phyloP scores from a whole-genome alignment of 2,113 vertebrate genomes.

The Furnarius figulus region DNA sequence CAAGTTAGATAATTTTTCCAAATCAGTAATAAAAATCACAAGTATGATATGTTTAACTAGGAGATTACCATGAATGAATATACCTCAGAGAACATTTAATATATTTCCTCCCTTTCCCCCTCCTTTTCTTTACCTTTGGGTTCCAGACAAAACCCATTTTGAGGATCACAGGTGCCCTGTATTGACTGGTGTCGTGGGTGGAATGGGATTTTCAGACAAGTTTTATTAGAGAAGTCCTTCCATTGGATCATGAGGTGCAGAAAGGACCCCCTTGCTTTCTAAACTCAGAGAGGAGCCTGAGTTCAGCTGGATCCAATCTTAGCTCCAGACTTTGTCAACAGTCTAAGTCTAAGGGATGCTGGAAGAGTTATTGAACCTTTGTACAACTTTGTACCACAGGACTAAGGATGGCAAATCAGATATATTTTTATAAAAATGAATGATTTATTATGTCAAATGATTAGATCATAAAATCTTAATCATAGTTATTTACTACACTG shows the following conservation, averaged over 20 bases:
- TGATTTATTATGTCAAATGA: neutral
- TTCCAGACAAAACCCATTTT: neutral
- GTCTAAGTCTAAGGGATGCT: too few relatives aligned
- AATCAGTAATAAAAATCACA: neutral
- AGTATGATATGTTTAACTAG: neutral
- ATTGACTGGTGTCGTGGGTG: neutral
- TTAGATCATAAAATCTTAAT: neutral
- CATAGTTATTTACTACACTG: neutral
- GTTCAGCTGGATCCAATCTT: too few relatives aligned
- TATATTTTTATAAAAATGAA: neutral
- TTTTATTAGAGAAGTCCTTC: neutral
- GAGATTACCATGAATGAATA: neutral
- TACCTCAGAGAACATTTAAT: neutral
- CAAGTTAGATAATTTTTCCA: neutral
- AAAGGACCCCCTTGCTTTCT: neutral
- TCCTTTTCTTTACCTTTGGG: neutral
- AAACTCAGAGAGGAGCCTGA: too few relatives aligned
- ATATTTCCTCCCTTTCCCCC: rapidly evolving
- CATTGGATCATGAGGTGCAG: neutral
- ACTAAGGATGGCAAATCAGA: neutral
- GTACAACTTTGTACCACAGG: neutral
- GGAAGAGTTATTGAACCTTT: too few relatives aligned
- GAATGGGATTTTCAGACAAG: neutral
- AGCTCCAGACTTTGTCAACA: too few relatives aligned
- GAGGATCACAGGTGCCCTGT: neutral